Percentiles rank a stretch among this genome's conserved stretches.
These are phyloP conservation scores for Gambusia yucatana DNA, from an alignment of 2,797 vertebrate genomes.

Conservation along the genomic window DNA sequence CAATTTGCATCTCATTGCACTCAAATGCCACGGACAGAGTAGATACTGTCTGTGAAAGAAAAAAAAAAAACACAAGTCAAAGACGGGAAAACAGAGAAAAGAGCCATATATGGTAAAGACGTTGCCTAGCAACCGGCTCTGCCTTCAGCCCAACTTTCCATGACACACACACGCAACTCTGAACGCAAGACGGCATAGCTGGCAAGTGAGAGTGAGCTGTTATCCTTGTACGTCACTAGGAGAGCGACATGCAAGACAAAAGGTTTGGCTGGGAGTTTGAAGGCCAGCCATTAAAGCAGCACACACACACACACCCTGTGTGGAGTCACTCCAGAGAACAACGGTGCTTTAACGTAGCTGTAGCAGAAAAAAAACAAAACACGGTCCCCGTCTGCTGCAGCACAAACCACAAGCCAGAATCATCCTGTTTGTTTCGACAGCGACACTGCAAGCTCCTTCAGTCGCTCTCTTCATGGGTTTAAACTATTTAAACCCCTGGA, in stretches of 20 bases:
- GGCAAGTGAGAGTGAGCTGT: conserved; percentile 48
- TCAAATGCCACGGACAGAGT: conserved; percentile 51
- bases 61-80: conserved; percentile 35
- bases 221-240: conserved; percentile 54
- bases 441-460: conserved; percentile 47
- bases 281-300: conserved; percentile 12
- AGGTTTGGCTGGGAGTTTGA: conserved; percentile 41
- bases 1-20: conserved; percentile 39
- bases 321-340: conserved; percentile 6
- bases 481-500: conserved; percentile 27
- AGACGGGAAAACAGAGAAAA: conserved; percentile 39
- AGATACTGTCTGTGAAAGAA: conserved; percentile 40
- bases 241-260: conserved; percentile 13
- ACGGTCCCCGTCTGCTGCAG: conserved; percentile 16
- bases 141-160: conserved; percentile 86
- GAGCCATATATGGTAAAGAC: conserved; percentile 77
- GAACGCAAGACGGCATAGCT: conserved; percentile 63
- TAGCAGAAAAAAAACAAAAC: conserved; percentile 1
- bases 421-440: conserved; percentile 50
- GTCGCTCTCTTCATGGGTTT: conserved; percentile 62
- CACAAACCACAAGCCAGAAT: conserved; percentile 33
- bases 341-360: conserved; percentile 3
- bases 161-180: conserved; percentile 76
- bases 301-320: conserved; percentile 31
- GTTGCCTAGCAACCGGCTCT: conserved; percentile 80